Percentiles rank a stretch among this genome's conserved stretches.
These are phyloP conservation scores for Tyto alba DNA, from an alignment of 2,113 vertebrate genomes.

Conservation along the genomic window DNA sequence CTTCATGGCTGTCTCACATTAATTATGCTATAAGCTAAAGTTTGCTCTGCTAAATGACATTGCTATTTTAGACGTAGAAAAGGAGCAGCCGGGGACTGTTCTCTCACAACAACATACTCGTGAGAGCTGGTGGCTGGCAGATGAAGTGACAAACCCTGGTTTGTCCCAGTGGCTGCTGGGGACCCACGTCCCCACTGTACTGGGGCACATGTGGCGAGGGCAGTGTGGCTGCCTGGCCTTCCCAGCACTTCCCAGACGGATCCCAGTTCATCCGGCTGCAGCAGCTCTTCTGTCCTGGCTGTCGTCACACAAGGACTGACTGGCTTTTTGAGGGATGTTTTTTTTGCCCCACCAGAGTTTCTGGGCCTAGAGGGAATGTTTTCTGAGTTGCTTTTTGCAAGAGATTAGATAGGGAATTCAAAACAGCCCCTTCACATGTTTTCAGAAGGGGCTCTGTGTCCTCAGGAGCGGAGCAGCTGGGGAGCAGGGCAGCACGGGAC, in stretches of 20 bases:
- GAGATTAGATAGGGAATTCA: background rate
- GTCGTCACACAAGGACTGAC: background rate
- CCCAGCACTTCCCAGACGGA: too few relatives aligned
- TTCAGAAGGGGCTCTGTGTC: background rate
- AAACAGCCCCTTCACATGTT: background rate
- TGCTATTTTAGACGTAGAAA: background rate
- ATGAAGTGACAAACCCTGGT: background rate
- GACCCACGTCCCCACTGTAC: background rate
- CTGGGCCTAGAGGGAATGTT: background rate
- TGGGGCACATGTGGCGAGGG: background rate
- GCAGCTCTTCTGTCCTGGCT: background rate
- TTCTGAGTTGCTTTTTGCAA: background rate
- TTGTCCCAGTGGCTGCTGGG: background rate
- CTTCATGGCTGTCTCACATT: background rate
- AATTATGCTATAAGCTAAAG: background rate
- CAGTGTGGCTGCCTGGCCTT: background rate
- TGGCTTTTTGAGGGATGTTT: background rate
- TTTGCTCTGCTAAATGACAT: background rate
- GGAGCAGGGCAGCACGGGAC: background rate
- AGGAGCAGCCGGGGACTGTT: background rate
- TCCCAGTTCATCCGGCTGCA: background rate
- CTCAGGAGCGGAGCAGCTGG: background rate
- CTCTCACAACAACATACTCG: fast-evolving
- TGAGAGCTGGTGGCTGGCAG: background rate
- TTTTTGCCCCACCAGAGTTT: background rate